phyloP scores from a whole-genome alignment of 2,888 invertebrate species.

The Machimus rusticus region DNA sequence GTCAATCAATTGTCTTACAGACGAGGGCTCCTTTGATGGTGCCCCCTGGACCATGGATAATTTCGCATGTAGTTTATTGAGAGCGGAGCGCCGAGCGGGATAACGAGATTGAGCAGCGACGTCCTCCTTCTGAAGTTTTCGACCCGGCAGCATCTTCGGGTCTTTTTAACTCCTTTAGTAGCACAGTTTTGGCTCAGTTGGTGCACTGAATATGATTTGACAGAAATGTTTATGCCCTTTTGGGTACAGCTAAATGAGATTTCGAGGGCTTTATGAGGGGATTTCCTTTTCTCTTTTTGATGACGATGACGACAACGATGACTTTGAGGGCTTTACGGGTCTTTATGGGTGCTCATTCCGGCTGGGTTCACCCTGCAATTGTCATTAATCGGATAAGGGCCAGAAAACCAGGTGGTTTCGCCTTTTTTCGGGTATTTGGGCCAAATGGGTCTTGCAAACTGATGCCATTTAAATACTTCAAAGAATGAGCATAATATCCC shows the following conservation, averaged over 20 bases:
- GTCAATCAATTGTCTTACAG: constrained; percentile 42
- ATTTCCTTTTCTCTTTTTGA: constrained; percentile 37
- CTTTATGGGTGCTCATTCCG: constrained; percentile 35
- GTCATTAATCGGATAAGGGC: constrained; percentile 33
- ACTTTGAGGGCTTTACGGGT: constrained; percentile 29
- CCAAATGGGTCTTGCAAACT: not conserved
- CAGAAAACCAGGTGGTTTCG: constrained; percentile 16
- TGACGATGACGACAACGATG: constrained; percentile 22
- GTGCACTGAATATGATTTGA: constrained; percentile 39
- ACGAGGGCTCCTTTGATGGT: constrained; percentile 42
- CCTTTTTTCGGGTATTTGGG: not conserved
- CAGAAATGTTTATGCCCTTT: constrained; percentile 41
- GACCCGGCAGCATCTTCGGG: constrained; percentile 1
- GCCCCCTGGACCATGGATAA: constrained; percentile 39
- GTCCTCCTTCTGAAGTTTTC: not conserved
- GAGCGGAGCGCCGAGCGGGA: not conserved
- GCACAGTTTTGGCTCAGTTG: constrained; percentile 38
- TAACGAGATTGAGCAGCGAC: constrained; percentile 26
- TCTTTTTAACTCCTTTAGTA: constrained; percentile 34
- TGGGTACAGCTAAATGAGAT: constrained; percentile 39
- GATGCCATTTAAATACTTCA: not conserved
- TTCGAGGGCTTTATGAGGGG: constrained; percentile 37
- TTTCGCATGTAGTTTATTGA: constrained; percentile 41
- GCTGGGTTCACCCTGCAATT: constrained; percentile 25
- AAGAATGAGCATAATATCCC: not conserved